Percentiles rank a stretch among this genome's conserved stretches.
Conservation (phyloP, 2,888 invertebrate genomes). For the Melanostoma mellinum region DNA sequence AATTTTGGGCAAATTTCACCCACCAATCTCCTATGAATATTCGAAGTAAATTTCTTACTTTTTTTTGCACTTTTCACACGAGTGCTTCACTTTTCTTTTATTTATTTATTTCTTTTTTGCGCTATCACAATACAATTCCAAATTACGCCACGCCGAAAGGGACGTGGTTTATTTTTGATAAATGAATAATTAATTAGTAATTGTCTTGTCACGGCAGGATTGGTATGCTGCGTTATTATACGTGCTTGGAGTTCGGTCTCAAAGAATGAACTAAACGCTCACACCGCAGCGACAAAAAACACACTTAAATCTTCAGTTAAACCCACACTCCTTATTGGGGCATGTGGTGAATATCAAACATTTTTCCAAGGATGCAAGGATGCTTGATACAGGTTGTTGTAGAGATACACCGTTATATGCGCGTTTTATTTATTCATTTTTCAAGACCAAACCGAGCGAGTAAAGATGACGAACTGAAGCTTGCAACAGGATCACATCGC, state of each 20-base stretch:
- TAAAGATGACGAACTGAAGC: conserved; percentile 42
- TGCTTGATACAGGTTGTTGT: no score
- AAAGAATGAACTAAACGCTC: conserved; percentile 19
- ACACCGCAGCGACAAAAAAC: conserved; percentile 41
- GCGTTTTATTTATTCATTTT: neutral
- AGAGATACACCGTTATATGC: neutral
- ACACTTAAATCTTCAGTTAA: conserved; percentile 51
- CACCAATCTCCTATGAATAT: conserved; percentile 51
- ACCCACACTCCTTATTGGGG: neutral
- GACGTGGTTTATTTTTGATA: conserved; percentile 45
- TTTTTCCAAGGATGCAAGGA: conserved; percentile 12
- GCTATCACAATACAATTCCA: conserved; percentile 24
- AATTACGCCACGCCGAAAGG: conserved; percentile 36
- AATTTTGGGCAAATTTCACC: conserved; percentile 43
- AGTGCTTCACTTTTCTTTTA: conserved; percentile 15
- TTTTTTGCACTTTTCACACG: conserved; percentile 31
- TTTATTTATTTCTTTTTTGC: conserved; percentile 4
- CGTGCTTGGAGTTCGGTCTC: conserved; percentile 20
- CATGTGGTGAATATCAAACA: neutral
- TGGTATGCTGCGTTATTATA: conserved; percentile 10
- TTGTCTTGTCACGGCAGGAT: conserved; percentile 21
- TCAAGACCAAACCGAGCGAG: conserved; percentile 46
- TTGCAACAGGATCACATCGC: conserved; percentile 41
- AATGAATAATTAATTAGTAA: conserved; percentile 58
- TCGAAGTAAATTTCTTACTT: conserved; percentile 21